Percentiles rank a stretch among this genome's conserved stretches.
These are phyloP conservation scores for Apogon talboti DNA, from an alignment of 2,797 vertebrate genomes.

Conservation along the genomic window DNA sequence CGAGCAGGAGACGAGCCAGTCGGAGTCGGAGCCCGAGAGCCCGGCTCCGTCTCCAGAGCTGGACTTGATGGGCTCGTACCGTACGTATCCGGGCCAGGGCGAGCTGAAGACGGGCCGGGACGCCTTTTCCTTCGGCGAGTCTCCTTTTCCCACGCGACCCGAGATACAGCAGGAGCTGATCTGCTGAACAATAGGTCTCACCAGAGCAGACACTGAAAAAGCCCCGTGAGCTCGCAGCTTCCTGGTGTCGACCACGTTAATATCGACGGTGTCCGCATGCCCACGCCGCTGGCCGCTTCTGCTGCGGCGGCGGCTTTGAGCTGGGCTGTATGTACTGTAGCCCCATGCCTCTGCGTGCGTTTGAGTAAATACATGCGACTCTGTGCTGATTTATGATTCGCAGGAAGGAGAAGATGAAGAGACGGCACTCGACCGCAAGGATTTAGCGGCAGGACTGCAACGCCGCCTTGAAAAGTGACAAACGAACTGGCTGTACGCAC, in stretches of 20 bases:
- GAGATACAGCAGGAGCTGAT: slow-evolving; percentile 86
- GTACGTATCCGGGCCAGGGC: slow-evolving; percentile 76
- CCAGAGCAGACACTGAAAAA: slow-evolving; percentile 36
- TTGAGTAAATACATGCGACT: slow-evolving; percentile 23
- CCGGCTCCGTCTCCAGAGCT: slow-evolving; percentile 78
- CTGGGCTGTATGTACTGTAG: slow-evolving; percentile 40
- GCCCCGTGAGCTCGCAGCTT: slow-evolving; percentile 43
- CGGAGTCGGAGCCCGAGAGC: slow-evolving; percentile 83
- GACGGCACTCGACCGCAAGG: background rate
- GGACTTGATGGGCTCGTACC: slow-evolving; percentile 76
- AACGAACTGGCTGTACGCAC: slow-evolving; percentile 35
- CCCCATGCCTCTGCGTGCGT: slow-evolving; percentile 47
- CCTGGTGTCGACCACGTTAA: slow-evolving; percentile 30
- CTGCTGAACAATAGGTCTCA: slow-evolving; percentile 72
- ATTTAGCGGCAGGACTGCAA: slow-evolving; percentile 45
- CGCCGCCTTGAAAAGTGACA: slow-evolving; percentile 56
- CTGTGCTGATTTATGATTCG: slow-evolving; percentile 42
- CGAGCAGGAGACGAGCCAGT: slow-evolving; percentile 82
- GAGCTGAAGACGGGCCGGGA: slow-evolving; percentile 81
- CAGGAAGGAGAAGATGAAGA: slow-evolving; percentile 29
- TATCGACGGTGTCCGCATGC: slow-evolving; percentile 49
- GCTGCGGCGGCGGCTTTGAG: slow-evolving; percentile 69
- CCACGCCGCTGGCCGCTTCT: slow-evolving; percentile 59
- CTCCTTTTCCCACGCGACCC: slow-evolving; percentile 72
- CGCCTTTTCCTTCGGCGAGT: slow-evolving; percentile 80